phyloP scores from a whole-genome alignment of 2,888 invertebrate species.

The Balanococcus diminutus region DNA sequence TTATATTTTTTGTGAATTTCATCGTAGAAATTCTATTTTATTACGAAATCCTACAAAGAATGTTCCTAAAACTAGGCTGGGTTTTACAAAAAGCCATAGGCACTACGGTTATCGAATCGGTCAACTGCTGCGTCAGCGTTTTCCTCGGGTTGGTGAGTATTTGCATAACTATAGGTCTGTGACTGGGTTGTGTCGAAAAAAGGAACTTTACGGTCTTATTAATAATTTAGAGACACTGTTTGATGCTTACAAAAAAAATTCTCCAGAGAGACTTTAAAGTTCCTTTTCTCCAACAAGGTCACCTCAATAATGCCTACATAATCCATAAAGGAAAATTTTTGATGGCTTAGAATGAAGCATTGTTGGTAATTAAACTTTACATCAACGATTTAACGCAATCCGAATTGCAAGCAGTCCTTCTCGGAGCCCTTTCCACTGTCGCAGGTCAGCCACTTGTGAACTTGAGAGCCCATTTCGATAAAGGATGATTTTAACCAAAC shows the following conservation, averaged over 20 bases:
- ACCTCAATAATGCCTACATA: neutral
- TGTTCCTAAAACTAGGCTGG: constrained; percentile 81
- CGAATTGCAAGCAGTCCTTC: constrained; percentile 91
- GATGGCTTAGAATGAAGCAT: constrained; percentile 79
- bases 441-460: constrained; percentile 71
- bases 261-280: neutral
- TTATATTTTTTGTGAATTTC: constrained; percentile 93
- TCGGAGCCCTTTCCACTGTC: constrained; percentile 93
- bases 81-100: constrained; percentile 74
- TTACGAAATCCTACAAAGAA: constrained; percentile 84
- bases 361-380: constrained; percentile 86
- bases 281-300: neutral
- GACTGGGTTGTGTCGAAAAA: neutral
- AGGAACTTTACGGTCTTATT: neutral
- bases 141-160: constrained; percentile 85
- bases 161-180: neutral
- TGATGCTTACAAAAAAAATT: too few relatives aligned
- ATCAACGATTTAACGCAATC: constrained; percentile 83
- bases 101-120: constrained; percentile 93
- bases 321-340: neutral
- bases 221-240: too few relatives aligned
- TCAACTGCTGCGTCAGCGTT: constrained; percentile 90
- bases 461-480: neutral
- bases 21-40: constrained; percentile 87
- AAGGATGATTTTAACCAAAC: neutral